Conservation (phyloP, 2,888 invertebrate genomes). For the Conchocele bisecta region DNA sequence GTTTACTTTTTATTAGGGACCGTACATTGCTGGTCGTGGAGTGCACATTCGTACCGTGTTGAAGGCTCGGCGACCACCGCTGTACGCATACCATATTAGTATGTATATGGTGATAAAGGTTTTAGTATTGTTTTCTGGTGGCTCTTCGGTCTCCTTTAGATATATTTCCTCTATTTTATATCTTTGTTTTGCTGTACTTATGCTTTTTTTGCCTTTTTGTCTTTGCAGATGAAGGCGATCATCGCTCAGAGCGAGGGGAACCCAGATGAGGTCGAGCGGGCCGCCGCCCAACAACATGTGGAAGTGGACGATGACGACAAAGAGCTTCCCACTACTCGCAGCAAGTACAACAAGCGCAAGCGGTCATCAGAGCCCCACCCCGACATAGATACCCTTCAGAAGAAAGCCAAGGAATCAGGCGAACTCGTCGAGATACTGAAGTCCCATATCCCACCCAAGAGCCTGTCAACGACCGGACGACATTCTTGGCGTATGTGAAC, state of each 20-base stretch:
- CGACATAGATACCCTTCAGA: conserved; percentile 38
- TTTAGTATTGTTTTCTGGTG: too few relatives aligned
- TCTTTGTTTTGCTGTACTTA: too few relatives aligned
- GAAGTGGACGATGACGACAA: conserved; percentile 27
- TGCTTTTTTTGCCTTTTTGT: too few relatives aligned
- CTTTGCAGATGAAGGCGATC: conserved; percentile 32
- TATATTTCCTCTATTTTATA: too few relatives aligned
- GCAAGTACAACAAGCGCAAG: conserved; percentile 22
- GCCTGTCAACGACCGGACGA: conserved; percentile 31
- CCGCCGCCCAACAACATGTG: conserved; percentile 23
- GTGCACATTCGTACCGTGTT: too few relatives aligned
- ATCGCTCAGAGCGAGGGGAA: conserved; percentile 29
- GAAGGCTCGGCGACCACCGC: too few relatives aligned
- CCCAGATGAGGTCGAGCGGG: conserved; percentile 30
- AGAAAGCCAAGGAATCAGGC: conserved; percentile 36
- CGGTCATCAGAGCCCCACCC: too few relatives aligned
- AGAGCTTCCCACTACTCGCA: conserved; percentile 14
- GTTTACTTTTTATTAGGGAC: too few relatives aligned
- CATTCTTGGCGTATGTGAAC: conserved; percentile 35
- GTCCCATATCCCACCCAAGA: conserved; percentile 30
- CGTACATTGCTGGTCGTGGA: too few relatives aligned
- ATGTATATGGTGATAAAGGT: too few relatives aligned
- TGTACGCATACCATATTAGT: too few relatives aligned
- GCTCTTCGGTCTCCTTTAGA: too few relatives aligned
- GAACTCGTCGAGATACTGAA: conserved; percentile 29